Evolutionary conservation across 2,888 invertebrate genomes (phyloP).

Genomic region (Sinohyriopsis cumingii): DNA sequence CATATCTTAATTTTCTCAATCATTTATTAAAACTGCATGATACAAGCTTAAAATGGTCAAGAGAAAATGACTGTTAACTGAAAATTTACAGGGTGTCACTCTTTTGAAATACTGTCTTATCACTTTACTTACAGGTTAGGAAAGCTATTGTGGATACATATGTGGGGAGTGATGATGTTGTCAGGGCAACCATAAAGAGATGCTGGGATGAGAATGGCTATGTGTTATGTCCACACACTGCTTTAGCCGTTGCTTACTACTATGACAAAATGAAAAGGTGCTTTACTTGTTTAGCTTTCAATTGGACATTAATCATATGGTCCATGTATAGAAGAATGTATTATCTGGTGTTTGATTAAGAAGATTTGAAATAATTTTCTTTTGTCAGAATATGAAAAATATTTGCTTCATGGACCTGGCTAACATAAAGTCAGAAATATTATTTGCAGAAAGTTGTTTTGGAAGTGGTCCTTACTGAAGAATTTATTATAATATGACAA

Average conservation of each 20-base stretch:
- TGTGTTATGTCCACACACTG: conserved; percentile 73
- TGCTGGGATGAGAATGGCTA: conserved; percentile 70
- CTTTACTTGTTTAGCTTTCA: conserved; percentile 1
- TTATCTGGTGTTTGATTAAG: no score
- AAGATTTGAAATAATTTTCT: no score
- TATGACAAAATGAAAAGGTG: conserved; percentile 27
- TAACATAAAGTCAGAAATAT: no score
- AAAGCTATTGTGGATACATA: conserved; percentile 53
- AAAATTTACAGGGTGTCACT: not conserved
- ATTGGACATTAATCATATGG: not conserved
- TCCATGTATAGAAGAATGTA: not conserved
- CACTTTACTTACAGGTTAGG: conserved; percentile 29
- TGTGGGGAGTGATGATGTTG: conserved; percentile 60
- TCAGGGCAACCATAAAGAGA: conserved; percentile 65
- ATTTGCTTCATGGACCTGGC: no score
- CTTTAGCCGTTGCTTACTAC: conserved; percentile 69
- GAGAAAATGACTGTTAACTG: not conserved
- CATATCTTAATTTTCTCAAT: no score
- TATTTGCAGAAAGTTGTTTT: no score
- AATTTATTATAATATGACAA: no score
- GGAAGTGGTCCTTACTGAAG: no score
- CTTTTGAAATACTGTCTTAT: not conserved
- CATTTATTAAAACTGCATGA: no score
- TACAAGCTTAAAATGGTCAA: no score
- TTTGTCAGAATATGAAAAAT: no score